Evolutionary conservation across 2,888 invertebrate species (phyloP), one percentile per base, ranked within the genome.

Genomic region (Tipula confusa): DNA sequence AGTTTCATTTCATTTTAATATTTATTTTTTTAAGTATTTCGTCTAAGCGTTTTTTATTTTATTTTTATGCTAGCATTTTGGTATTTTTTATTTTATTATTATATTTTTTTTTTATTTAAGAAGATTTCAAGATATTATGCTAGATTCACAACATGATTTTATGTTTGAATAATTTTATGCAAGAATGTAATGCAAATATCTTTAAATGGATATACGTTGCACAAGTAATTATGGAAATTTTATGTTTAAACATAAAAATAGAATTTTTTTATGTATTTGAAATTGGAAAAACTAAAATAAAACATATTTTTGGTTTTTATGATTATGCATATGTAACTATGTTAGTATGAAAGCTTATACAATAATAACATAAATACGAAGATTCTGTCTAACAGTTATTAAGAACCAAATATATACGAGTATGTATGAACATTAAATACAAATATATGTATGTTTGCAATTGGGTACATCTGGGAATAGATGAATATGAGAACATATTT

Each of bases 151-250:
- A 64, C 64, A 64, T 64, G 64, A 64, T 64, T 64, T 64, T 64
- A 64, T 64, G 64, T 64, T 24, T 64, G 64, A 64, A 9, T 64
- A 64, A 64, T 64, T 64, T 64, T 64, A 64, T 64, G 24, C 64
- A 64, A 64, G 24, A 64, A 64, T 64, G 24, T 64, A 64, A 64
- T 64, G 64, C 64, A 64, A 64, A 64, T 64, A 64, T 64, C 24
- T 64, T 64, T 64, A 64, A 64, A 64, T 64, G 64, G 64, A 24
- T 64, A n/a, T n/a, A 64, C 24, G 24, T 64, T 64, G 64, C 64
- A 64, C 64, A 64, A 64, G 64, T 64, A 64, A 64, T 64, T 64
- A 64, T 64, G 64, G 64, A 64, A 24, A 64, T 64, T 64, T 64
- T 64, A 64, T 64, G 64, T 24, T 64, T 64, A 24, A 64, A 24